Evolutionary conservation across 2,888 invertebrate species (phyloP), one percentile per base, ranked within the genome.

Genomic region (Blastobasis lacticolella): DNA sequence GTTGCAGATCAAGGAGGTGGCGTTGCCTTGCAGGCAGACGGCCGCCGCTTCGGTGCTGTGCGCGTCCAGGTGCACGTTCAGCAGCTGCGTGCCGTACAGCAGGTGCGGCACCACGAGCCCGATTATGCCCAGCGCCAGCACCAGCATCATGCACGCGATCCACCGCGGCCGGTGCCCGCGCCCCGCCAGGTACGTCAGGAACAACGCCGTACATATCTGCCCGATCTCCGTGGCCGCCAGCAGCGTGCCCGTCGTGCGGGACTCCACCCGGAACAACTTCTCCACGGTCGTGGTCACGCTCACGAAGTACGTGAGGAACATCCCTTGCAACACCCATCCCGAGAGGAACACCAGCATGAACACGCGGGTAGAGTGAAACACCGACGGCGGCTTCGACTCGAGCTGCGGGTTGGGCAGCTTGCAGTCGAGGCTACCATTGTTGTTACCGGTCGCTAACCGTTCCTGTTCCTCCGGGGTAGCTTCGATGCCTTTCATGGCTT

Each of bases 271-370:
- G 78, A 96, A 97, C 55, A 97, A 88, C 81, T 96, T 97, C 81
- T 97, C 97, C 60, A 97, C 94, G 40, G 97, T 97, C 53, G 97
- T 97, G 69, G 97, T 95, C 61, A 96, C 95, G 75, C 95, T 95
- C 54, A 97, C 97, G 78, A 97, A 96, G 81, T 97, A 97, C 45
- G 97, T 97, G 81, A 95, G 95, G 81, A 95, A 97, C 95, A 97
- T 97, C 56, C 97, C 97, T 82, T 93, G 93, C 53, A 93, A 85
- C 56, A 96, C 94, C 93, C 95, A 96, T 50, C 95, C 95, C 65
- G 95, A 90, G 69, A 95, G 92, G 79, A 97, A 97, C 48, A 95
- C 94, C 69, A 94, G 91, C 88, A 97, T 92, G 83, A 97, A 97
- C 56, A 94, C 92, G 72, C 96, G 94, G 62, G 96, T 96, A 54